Base-by-base conservation (phyloP, 2,113 vertebrate species). In the Danio rerio region DNA sequence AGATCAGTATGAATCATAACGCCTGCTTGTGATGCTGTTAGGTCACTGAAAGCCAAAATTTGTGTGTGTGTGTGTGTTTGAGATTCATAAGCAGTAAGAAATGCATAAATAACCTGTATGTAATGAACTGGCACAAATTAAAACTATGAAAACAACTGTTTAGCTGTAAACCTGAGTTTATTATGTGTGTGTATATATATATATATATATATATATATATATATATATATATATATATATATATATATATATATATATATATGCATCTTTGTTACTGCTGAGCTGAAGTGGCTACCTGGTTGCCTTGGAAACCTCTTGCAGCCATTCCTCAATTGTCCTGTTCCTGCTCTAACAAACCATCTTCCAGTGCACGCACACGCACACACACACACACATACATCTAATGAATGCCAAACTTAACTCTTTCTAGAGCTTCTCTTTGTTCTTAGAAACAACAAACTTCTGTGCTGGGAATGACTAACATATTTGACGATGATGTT, bases 1-100 rank as follows among this genome's bases (percentile, higher is more conserved):
- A 69, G 84, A 82, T 72, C 31, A 53, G 84, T 82, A 56, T 79
- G 74, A 77, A 80, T 84, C 72, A 49, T 66, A 71, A 49, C 21
- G 59, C 47, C 72, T 78, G 59, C 71, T 10, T 42, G 56, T 81
- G 80, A 74, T 1, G 42, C 49, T 74, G 8, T 63, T 78, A 63
- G 43, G 18, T 78, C 5, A 5, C 75, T 63, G 21, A 78, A 62
- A 78, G 13, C 74, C 55, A 59, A 20, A 45, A 75, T 3, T n/a
- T 45, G n/a, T 47, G 73, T 76, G 20, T 18, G 56, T 49, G 18
- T 49, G 21, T 31, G 31, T 31, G 31, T 31, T 31, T 63, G 18
- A 78, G 75, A 52, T 59, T 16, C 45, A 52, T 52, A 63, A 49
- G 47, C 13, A 47, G 50, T 52, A 40, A 50, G 7, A 50, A 63